Evolutionary conservation across 92 coral and sea anemone genomes (phyloP).

Genomic region (Palythoa grandis): DNA sequence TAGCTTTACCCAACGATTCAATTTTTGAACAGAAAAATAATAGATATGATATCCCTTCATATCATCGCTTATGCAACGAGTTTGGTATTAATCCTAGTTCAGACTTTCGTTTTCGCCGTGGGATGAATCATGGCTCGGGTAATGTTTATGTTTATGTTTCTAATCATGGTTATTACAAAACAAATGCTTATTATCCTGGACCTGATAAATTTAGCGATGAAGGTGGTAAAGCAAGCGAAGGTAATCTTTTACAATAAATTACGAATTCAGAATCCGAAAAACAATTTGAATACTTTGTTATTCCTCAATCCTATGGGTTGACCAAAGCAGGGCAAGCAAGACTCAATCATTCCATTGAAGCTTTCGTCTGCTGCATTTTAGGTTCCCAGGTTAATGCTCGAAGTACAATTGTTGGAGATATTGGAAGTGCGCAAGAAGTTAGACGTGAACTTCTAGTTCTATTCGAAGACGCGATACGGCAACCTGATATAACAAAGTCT

Average conservation of each 20-base stretch:
- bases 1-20: neutral
- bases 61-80: neutral
- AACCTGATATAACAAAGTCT: conserved; percentile 37
- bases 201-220: neutral
- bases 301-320: conserved; percentile 7
- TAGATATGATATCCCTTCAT: neutral
- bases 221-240: neutral
- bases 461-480: conserved; percentile 34
- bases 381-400: conserved; percentile 39
- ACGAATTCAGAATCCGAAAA: neutral
- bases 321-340: conserved; percentile 15
- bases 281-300: conserved; percentile 24
- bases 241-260: neutral
- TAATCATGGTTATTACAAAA: neutral
- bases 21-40: neutral
- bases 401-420: conserved; percentile 3
- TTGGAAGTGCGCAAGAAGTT: conserved; percentile 14
- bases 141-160: neutral
- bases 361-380: conserved; percentile 33
- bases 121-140: neutral
- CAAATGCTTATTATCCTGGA: neutral
- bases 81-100: neutral
- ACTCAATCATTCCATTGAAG: conserved; percentile 46
- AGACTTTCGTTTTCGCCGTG: neutral
- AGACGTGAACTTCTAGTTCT: conserved; percentile 13